Conservation (phyloP, 2,888 invertebrate species). For the Quadroppia sp. region DNA sequence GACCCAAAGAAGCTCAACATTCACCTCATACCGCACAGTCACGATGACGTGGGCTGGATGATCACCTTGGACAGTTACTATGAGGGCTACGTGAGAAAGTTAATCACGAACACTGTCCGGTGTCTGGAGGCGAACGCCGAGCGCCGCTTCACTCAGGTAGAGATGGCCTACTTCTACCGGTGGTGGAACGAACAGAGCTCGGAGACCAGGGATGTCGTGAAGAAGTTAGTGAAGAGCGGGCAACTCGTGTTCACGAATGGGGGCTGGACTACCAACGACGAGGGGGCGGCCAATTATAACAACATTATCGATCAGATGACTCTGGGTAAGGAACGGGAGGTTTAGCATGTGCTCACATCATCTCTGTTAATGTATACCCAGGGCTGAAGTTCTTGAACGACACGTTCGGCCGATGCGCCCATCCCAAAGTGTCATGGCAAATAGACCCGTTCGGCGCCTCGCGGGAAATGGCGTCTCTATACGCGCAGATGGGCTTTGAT, state of each 20-base stretch:
- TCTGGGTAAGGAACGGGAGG: slow-evolving; percentile 57
- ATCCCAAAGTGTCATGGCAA: slow-evolving; percentile 59
- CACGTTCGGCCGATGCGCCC: slow-evolving; percentile 66
- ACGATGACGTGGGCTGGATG: slow-evolving; percentile 43
- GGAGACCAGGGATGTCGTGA: neutral
- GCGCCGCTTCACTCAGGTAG: slow-evolving; percentile 32
- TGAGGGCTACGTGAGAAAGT: slow-evolving; percentile 6
- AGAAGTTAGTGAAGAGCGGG: slow-evolving; percentile 45
- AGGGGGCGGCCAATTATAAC: slow-evolving; percentile 66
- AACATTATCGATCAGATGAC: slow-evolving; percentile 69
- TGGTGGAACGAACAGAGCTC: slow-evolving; percentile 34
- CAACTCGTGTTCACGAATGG: slow-evolving; percentile 61
- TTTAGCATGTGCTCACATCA: too few relatives aligned
- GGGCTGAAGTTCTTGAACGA: slow-evolving; percentile 52
- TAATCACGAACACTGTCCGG: too few relatives aligned
- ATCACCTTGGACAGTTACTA: slow-evolving; percentile 31
- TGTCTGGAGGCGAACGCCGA: slow-evolving; percentile 6
- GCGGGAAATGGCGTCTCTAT: slow-evolving; percentile 70
- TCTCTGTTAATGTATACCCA: slow-evolving; percentile 43
- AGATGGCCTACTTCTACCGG: slow-evolving; percentile 31
- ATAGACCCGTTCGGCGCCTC: slow-evolving; percentile 85
- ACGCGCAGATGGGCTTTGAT: slow-evolving; percentile 73
- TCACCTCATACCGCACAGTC: slow-evolving; percentile 40
- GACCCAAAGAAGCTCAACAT: slow-evolving; percentile 34
- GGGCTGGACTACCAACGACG: slow-evolving; percentile 72